These are phyloP conservation scores for Calliopsis andreniformis DNA, from an alignment of 1,140 invertebrate genomes.

Conservation along the genomic window DNA sequence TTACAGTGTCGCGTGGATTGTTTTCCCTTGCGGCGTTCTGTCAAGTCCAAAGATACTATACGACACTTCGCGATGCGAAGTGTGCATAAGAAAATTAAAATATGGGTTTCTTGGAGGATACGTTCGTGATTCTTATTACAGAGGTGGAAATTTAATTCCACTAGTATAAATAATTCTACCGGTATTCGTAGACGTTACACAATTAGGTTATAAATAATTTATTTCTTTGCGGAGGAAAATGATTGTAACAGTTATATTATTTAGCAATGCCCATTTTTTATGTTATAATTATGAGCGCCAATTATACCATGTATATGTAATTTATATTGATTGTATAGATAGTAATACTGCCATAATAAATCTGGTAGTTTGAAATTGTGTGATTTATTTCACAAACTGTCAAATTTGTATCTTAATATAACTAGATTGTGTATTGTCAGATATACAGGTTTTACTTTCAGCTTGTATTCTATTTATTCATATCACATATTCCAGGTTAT, in stretches of 20 bases:
- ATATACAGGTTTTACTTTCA: constrained; percentile 6
- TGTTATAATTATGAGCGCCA: not conserved
- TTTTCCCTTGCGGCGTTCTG: constrained; percentile 1
- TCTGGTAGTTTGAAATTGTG: constrained; percentile 26
- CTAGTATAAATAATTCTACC: constrained; percentile 35
- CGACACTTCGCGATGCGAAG: constrained; percentile 55
- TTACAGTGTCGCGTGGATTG: constrained; percentile 3
- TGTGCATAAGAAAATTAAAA: constrained; percentile 59
- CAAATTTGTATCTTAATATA: constrained; percentile 11
- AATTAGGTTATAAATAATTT: constrained; percentile 40
- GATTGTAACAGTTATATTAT: constrained; percentile 9
- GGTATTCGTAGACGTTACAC: constrained; percentile 43
- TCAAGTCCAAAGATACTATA: constrained; percentile 4
- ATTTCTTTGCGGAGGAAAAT: not conserved
- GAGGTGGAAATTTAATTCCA: constrained; percentile 81
- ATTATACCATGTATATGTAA: constrained; percentile 13
- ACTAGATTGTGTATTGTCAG: constrained; percentile 5
- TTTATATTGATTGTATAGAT: constrained; percentile 19
- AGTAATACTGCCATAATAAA: constrained; percentile 48
- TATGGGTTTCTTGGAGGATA: constrained; percentile 87
- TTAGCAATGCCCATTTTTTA: not conserved
- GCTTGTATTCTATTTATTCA: constrained; percentile 32
- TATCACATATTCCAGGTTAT: constrained; percentile 87
- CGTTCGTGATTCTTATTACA: constrained; percentile 85
- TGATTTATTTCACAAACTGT: constrained; percentile 55